phyloP scores from a whole-genome alignment of 2,888 invertebrate species.

The Tetragnatha montana region DNA sequence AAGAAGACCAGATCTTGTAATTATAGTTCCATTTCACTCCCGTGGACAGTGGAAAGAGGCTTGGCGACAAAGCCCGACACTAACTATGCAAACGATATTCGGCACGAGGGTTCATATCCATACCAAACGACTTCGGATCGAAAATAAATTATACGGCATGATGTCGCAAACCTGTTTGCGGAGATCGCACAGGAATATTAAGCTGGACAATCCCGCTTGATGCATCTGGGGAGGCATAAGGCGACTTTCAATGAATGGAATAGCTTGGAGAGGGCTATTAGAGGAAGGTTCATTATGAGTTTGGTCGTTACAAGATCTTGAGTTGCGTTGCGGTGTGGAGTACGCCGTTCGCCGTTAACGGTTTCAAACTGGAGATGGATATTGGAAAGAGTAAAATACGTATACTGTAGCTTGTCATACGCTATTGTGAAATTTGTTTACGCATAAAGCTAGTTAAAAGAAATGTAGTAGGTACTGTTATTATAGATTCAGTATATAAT shows the following conservation, averaged over 20 bases:
- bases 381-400: background rate
- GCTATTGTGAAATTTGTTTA: no score
- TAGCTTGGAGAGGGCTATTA: background rate
- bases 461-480: no score
- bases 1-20: no score
- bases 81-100: background rate
- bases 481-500: no score
- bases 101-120: constrained; percentile 27
- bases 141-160: constrained; percentile 28
- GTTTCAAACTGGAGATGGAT: background rate
- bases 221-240: background rate
- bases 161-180: constrained; percentile 19
- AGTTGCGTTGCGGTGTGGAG: background rate
- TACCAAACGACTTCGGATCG: constrained; percentile 20
- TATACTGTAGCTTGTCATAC: background rate
- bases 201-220: constrained; percentile 12
- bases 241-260: background rate
- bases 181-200: constrained; percentile 21
- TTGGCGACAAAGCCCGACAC: constrained; percentile 4
- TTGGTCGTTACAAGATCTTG: background rate
- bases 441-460: no score
- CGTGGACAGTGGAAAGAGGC: background rate
- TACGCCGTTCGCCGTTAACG: background rate
- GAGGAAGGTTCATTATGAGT: background rate
- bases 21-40: no score